Base-by-base conservation (phyloP, 2,888 invertebrate genomes). In the Amiota communis region DNA sequence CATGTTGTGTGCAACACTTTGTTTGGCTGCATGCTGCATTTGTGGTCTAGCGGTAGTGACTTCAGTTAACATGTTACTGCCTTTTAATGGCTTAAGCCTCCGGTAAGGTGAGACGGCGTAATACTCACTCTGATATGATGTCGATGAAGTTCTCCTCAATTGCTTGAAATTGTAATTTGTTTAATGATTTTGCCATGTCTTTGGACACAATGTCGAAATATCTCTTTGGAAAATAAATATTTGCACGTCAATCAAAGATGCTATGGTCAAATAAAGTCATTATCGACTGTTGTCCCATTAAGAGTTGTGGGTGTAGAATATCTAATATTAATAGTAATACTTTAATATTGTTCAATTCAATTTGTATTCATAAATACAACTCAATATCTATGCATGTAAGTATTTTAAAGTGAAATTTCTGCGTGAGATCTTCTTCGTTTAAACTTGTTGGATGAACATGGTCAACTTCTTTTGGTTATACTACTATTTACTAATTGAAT, bases 401-500 rank as follows among this genome's bases (percentile, higher is more conserved):
- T 36, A 36, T 6, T 36, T 36, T 36, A 36, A 36, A 6, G 36
- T 36, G 6, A 6, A 36, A 36, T 36, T 36, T 36, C 36, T 36
- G 36, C 36, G 36, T 36, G 36, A 36, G 36, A 36, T 36, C 36
- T 36, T 36, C 8, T 36, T 36, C 36, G 36, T 36, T 36, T 36
- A 36, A 6, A 6, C 36, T 36, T 36, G 36, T 36, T 36, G 36
- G 81, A 77, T 80, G 83, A 79, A 79, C 83, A 83, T 80, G 83
- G 81, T 79, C 80, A 81, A 80, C 82, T 77, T 87, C 83, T 83
- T 83, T 83, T 83, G 83, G 83, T 84, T 83, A 87, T 88, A 2
- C 23, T 23, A 23, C 3, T 36, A 88, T 88, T 88, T 87, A 88
- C 88, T 88, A 88, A 88, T 88, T 88, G 87, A 88, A 88, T 88